Conservation (phyloP, 2,888 invertebrate genomes). For the Apomyelois bistriatella region DNA sequence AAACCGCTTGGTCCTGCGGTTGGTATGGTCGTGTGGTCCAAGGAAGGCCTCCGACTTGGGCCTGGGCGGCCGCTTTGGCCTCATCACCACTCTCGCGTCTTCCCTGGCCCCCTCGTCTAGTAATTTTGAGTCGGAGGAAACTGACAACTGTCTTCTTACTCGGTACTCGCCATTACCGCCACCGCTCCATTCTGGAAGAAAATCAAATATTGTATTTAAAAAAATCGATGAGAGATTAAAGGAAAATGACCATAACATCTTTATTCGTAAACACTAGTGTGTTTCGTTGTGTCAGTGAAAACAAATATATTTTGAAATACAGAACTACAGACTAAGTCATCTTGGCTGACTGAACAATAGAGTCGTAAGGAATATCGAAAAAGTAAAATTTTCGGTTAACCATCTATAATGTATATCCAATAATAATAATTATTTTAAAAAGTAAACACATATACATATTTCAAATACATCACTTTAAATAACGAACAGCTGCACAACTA, state of each 20-base stretch:
- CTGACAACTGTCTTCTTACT: slow-evolving; percentile 93
- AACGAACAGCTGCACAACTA: neutral
- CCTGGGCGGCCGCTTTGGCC: slow-evolving; percentile 94
- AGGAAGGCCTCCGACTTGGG: slow-evolving; percentile 98
- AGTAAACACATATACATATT: neutral
- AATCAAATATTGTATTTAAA: slow-evolving; percentile 8
- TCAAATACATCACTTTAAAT: neutral
- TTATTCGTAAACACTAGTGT: no score
- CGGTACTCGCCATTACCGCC: slow-evolving; percentile 86
- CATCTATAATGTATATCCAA: no score
- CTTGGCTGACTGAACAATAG: no score
- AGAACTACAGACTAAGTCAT: no score
- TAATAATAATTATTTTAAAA: no score
- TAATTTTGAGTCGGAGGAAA: slow-evolving; percentile 95
- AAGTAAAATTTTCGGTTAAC: no score
- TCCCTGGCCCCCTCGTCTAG: slow-evolving; percentile 94
- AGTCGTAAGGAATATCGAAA: no score
- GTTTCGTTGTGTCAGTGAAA: no score
- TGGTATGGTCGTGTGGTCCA: slow-evolving; percentile 85
- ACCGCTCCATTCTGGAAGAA: slow-evolving; percentile 85
- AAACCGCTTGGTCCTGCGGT: slow-evolving; percentile 94
- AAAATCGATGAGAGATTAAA: no score
- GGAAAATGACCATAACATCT: no score
- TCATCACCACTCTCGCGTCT: slow-evolving; percentile 92
- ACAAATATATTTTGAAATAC: no score